phyloP scores from a whole-genome alignment of 2,888 invertebrate genomes.

The Schizotus pectinicornis region DNA sequence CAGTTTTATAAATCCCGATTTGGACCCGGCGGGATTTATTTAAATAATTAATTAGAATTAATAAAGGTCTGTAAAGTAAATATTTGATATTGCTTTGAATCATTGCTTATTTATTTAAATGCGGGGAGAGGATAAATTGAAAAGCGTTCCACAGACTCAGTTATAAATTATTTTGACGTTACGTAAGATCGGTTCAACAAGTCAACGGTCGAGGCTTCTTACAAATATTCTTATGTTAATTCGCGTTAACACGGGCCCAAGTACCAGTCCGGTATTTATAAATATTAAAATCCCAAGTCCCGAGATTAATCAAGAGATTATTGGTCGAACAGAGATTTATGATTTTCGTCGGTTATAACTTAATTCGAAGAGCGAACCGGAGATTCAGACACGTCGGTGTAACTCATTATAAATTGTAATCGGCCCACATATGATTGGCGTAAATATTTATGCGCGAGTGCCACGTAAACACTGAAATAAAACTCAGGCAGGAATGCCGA shows the following conservation, averaged over 20 bases:
- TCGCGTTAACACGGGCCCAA: conserved; percentile 24
- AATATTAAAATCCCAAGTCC: conserved; percentile 21
- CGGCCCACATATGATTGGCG: conserved; percentile 35
- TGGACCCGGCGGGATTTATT: too few relatives aligned
- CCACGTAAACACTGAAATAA: conserved; percentile 31
- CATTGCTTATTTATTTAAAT: conserved; percentile 27
- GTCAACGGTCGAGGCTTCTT: conserved; percentile 25
- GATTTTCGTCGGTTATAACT: conserved; percentile 25
- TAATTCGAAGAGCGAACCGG: conserved; percentile 18
- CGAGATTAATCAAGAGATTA: conserved; percentile 30
- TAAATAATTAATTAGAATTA: conserved; percentile 4
- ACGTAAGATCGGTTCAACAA: conserved; percentile 18
- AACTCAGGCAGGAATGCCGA: conserved; percentile 30
- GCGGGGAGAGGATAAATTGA: background rate
- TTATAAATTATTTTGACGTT: conserved; percentile 18
- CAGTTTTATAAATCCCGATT: too few relatives aligned
- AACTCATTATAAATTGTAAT: conserved; percentile 40
- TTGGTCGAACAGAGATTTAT: conserved; percentile 25
- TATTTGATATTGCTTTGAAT: conserved; percentile 19
- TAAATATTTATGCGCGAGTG: conserved; percentile 37
- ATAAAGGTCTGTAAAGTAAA: conserved; percentile 8
- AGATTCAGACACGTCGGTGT: conserved; percentile 15
- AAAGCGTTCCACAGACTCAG: background rate
- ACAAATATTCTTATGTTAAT: conserved; percentile 31
- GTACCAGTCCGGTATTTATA: conserved; percentile 19